Evolutionary conservation across 92 coral and sea anemone species (phyloP).

Genomic region (Porites divaricata): DNA sequence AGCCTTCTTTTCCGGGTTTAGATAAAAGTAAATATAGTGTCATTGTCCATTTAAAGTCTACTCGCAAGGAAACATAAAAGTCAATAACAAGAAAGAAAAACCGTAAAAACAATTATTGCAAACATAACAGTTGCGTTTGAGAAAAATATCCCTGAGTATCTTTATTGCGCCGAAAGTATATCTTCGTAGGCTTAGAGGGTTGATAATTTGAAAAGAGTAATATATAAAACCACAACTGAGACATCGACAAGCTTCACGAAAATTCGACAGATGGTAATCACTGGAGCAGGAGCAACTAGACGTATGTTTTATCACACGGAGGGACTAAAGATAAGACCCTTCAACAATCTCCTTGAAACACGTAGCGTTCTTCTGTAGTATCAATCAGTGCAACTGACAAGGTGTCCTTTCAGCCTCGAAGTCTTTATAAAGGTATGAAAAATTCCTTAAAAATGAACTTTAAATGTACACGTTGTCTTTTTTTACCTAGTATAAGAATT

Average conservation of each 20-base stretch:
- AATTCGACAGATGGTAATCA: too few species aligned
- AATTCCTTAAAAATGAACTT: neutral
- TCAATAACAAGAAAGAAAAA: too few species aligned
- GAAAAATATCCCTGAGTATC: too few species aligned
- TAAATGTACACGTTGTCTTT: neutral
- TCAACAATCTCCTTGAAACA: neutral
- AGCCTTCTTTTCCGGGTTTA: neutral
- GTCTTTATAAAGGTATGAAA: neutral
- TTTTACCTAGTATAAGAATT: neutral
- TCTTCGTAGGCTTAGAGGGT: neutral
- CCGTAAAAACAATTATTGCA: neutral
- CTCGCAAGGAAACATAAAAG: neutral
- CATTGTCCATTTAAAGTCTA: slow-evolving; percentile 13
- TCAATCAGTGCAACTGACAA: neutral
- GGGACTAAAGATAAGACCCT: too few species aligned
- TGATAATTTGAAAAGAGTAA: neutral
- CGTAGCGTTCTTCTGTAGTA: neutral
- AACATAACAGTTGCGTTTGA: neutral
- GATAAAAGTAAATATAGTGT: neutral
- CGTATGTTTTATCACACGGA: too few species aligned
- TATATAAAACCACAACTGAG: neutral
- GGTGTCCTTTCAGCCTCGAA: neutral
- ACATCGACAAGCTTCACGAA: neutral
- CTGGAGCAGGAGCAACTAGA: too few species aligned
- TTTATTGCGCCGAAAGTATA: neutral